These are phyloP conservation scores for Stenoptilia bipunctidactyla DNA, from an alignment of 2,888 invertebrate genomes.

Conservation along the genomic window DNA sequence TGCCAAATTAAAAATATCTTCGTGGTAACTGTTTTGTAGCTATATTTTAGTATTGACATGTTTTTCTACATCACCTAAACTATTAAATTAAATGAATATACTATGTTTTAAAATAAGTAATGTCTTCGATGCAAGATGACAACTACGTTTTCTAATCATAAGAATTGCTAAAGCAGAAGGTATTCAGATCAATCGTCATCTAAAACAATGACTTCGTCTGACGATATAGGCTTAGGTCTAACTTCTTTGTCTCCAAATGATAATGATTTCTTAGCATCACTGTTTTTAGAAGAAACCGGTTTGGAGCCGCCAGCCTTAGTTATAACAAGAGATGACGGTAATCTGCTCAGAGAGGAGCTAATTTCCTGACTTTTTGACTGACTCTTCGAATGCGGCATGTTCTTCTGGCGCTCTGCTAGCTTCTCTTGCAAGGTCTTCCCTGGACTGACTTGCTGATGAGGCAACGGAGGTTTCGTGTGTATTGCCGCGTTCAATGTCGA, in stretches of 20 bases:
- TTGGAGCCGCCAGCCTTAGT: slow-evolving; percentile 50
- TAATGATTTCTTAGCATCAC: slow-evolving; percentile 41
- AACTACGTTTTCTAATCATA: too few relatives aligned
- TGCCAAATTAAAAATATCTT: too few relatives aligned
- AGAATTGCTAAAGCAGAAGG: too few relatives aligned
- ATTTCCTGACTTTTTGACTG: slow-evolving; percentile 33
- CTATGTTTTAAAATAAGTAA: too few relatives aligned
- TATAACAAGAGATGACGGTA: slow-evolving; percentile 65
- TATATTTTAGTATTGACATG: too few relatives aligned
- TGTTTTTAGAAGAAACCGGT: slow-evolving; percentile 28
- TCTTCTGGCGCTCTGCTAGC: slow-evolving; percentile 75
- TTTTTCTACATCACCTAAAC: too few relatives aligned
- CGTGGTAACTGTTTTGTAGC: too few relatives aligned
- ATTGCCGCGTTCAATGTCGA: slow-evolving; percentile 33
- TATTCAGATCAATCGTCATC: slow-evolving; percentile 44
- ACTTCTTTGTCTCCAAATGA: slow-evolving; percentile 28
- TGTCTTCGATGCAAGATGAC: too few relatives aligned
- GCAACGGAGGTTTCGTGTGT: slow-evolving; percentile 45
- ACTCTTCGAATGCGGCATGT: slow-evolving; percentile 28
- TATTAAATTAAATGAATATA: too few relatives aligned
- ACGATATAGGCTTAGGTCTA: slow-evolving; percentile 40
- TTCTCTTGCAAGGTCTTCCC: slow-evolving; percentile 79
- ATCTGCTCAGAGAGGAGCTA: slow-evolving; percentile 47
- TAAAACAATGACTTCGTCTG: slow-evolving; percentile 55
- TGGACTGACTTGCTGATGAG: slow-evolving; percentile 62